phyloP scores from a whole-genome alignment of 2,888 invertebrate species.

The Himalopsyche anomala region DNA sequence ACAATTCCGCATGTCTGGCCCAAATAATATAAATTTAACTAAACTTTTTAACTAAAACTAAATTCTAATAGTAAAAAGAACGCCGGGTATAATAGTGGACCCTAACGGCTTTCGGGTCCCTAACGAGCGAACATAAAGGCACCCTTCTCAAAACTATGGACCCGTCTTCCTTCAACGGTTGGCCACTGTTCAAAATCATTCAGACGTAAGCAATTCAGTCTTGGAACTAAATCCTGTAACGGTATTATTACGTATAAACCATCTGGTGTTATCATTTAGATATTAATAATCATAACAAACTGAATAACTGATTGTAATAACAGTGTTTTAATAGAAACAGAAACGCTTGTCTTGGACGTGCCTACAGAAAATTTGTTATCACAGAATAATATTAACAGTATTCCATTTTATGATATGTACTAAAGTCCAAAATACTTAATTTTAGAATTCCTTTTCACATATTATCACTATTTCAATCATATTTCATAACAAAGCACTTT shows the following conservation, averaged over 20 bases:
- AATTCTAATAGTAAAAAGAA: conserved; percentile 42
- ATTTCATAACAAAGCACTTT: too few relatives aligned
- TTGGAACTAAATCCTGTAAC: background rate
- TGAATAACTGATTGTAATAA: background rate
- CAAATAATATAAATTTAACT: conserved; percentile 13
- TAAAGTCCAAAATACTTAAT: too few relatives aligned
- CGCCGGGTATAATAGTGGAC: conserved; percentile 24
- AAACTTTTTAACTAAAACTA: conserved; percentile 41
- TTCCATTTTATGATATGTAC: too few relatives aligned
- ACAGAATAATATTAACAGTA: too few relatives aligned
- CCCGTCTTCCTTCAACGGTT: conserved; percentile 33
- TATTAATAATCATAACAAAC: conserved; percentile 4
- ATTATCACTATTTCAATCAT: too few relatives aligned
- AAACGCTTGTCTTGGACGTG: too few relatives aligned
- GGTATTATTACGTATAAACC: conserved; percentile 17
- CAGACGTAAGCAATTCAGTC: conserved; percentile 35
- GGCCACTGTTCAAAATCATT: conserved; percentile 38
- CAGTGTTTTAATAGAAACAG: too few relatives aligned
- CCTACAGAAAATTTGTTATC: too few relatives aligned
- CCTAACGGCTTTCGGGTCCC: conserved; percentile 38
- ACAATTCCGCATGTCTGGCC: background rate
- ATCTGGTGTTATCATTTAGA: conserved; percentile 1
- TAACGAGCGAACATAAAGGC: conserved; percentile 35
- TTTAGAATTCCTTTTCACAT: too few relatives aligned
- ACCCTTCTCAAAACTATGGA: conserved; percentile 17